These are phyloP conservation scores for Mongoloraphidia duomilia DNA, from an alignment of 2,888 invertebrate species.

Conservation along the genomic window DNA sequence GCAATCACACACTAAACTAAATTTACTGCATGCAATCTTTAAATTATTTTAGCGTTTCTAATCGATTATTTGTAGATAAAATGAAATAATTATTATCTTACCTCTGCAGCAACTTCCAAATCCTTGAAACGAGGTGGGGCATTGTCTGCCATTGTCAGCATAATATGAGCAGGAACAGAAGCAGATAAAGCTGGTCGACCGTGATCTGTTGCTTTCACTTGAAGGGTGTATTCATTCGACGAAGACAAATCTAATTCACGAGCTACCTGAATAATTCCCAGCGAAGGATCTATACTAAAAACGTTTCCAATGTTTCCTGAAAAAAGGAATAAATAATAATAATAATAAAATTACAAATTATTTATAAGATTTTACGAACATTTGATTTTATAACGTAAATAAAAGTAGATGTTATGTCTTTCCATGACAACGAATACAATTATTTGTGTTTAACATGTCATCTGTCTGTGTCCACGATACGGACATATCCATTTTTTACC, in stretches of 20 bases:
- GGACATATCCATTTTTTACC: no score
- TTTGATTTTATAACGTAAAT: no score
- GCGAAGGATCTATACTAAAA: conserved; percentile 64
- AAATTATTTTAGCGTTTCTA: conserved; percentile 6
- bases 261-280: conserved; percentile 62
- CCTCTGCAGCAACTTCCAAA: conserved; percentile 34
- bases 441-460: no score
- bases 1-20: not conserved
- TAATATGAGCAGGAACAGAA: conserved; percentile 72
- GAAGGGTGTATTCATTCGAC: conserved; percentile 69
- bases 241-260: conserved; percentile 54
- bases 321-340: conserved; percentile 12
- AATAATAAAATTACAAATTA: no score
- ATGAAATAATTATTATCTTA: not conserved
- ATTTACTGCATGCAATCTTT: not conserved
- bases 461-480: no score
- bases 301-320: conserved; percentile 73
- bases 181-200: conserved; percentile 61
- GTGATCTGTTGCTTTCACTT: conserved; percentile 67
- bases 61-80: not conserved
- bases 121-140: conserved; percentile 57
- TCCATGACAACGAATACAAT: no score
- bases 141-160: conserved; percentile 77
- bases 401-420: no score
- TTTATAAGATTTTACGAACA: no score